Evolutionary conservation across 1,140 invertebrate species (phyloP), one percentile per base, ranked within the genome.

Genomic region (Geopemphigus sp.): DNA sequence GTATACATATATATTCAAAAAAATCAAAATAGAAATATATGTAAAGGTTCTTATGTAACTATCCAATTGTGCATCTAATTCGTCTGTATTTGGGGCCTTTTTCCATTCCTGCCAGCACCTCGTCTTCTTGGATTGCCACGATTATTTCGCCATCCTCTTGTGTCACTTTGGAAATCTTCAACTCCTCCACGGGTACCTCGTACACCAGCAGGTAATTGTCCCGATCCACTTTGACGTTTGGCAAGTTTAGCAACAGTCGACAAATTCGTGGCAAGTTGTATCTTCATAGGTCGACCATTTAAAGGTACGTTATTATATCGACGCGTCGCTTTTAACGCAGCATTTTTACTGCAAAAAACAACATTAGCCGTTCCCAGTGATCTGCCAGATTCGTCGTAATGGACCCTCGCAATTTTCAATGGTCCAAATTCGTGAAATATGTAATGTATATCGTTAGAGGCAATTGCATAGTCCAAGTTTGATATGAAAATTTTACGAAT

Each of bases 241-340:
- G 80, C 85, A 82, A 61, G 64, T 29, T 72, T 50, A 83, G 83
- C 53, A 68, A 82, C 73, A 24, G 86, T 83, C 56, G 89, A 87
- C 64, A 91, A 88, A 86, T 93, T 91, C 63, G 92, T 94, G 15
- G 94, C 93, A 80, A 96, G 87, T 86, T 95, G 93, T 83, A 98
- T 98, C 82, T 94, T 95, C 96, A 98, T 98, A 66, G 96, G 92
- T 66, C 95, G 89, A 68, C 95, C 97, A 89, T 99, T 97, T 66
- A 99, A 87, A 24, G 96, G 96, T 56, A 99, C 95, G 82, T 95
- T 95, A 88, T 98, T 97, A 86, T 99, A 99, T 85, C 98, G 95
- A 86, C 97, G 97, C 90, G 98, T 93, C 15, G 97, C 97, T 86
- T 96, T 95, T 39, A 97, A 90, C 1, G 97, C 97, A 89, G 98